phyloP scores from a whole-genome alignment of 2,797 vertebrate genomes.

The Hephaestus fuliginosus region DNA sequence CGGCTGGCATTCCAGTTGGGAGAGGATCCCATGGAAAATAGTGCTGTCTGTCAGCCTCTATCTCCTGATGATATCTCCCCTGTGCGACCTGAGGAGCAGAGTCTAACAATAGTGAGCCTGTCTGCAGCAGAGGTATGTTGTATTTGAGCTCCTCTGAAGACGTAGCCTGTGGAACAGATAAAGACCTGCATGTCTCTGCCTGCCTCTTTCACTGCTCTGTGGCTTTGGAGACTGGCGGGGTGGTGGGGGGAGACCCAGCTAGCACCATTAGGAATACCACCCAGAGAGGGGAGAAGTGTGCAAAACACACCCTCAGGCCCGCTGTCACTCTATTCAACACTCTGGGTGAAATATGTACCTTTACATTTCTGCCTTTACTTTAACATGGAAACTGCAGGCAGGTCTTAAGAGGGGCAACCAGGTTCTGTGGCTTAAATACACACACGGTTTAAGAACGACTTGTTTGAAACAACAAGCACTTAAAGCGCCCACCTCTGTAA shows the following conservation, averaged over 20 bases:
- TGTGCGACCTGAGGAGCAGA: constrained; percentile 62
- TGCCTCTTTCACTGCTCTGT: constrained; percentile 61
- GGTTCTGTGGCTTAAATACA: constrained; percentile 46
- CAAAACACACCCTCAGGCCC: constrained; percentile 59
- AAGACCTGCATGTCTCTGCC: constrained; percentile 78
- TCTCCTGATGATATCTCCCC: constrained; percentile 76
- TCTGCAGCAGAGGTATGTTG: constrained; percentile 74
- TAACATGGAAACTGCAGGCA: constrained; percentile 28
- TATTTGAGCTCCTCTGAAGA: constrained; percentile 59
- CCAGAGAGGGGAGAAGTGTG: constrained; percentile 71
- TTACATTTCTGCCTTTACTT: constrained; percentile 47
- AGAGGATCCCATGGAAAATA: constrained; percentile 62
- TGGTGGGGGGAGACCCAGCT: background rate
- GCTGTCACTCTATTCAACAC: constrained; percentile 71
- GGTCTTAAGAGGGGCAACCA: constrained; percentile 38
- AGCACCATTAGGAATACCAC: constrained; percentile 79
- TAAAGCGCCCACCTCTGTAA: constrained; percentile 24
- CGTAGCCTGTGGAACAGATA: constrained; percentile 68
- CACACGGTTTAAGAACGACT: constrained; percentile 49
- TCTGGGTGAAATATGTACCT: constrained; percentile 58
- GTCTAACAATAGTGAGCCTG: constrained; percentile 80
- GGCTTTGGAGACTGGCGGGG: constrained; percentile 27
- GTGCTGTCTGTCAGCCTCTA: constrained; percentile 62
- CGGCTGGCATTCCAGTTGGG: constrained; percentile 62
- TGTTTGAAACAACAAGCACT: constrained; percentile 62